These are phyloP conservation scores for Entelurus aequoreus DNA, from an alignment of 2,113 vertebrate genomes.

Conservation along the genomic window DNA sequence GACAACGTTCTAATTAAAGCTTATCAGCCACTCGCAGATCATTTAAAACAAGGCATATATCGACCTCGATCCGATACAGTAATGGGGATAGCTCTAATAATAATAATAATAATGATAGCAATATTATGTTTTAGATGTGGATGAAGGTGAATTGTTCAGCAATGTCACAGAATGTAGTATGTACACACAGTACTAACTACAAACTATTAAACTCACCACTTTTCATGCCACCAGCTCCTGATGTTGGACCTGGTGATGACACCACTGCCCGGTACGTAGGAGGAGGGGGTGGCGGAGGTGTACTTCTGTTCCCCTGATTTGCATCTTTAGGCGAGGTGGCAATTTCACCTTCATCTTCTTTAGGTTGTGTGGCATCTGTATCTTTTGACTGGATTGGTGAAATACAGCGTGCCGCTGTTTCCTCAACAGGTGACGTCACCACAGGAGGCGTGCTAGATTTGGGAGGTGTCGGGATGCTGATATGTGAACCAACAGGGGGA, in stretches of 20 bases:
- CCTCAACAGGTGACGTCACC: conserved; percentile 44
- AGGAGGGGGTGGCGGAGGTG: conserved; percentile 89
- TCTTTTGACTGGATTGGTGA: conserved; percentile 72
- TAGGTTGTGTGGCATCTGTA: conserved; percentile 69
- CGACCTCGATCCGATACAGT: no score
- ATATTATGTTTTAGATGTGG: no score
- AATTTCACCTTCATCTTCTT: conserved; percentile 76
- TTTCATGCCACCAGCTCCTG: conserved; percentile 72
- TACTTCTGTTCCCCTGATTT: conserved; percentile 75
- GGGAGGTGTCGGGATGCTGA: conserved; percentile 15
- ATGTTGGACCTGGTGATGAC: conserved; percentile 85
- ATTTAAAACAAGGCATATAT: no score
- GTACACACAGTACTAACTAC: neutral
- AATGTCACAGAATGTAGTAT: no score
- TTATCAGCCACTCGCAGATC: no score
- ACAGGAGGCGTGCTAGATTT: conserved; percentile 38
- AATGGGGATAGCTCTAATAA: no score
- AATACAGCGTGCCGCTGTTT: conserved; percentile 52
- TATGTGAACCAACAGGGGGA: conserved; percentile 21
- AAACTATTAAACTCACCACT: conserved; percentile 73
- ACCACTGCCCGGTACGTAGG: conserved; percentile 92
- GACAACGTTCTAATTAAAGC: no score
- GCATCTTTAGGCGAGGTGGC: conserved; percentile 81
- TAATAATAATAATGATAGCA: no score
- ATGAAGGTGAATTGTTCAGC: no score